Evolutionary conservation across 2,113 vertebrate species (phyloP).

Genomic region (Benitochromis conjunctus): DNA sequence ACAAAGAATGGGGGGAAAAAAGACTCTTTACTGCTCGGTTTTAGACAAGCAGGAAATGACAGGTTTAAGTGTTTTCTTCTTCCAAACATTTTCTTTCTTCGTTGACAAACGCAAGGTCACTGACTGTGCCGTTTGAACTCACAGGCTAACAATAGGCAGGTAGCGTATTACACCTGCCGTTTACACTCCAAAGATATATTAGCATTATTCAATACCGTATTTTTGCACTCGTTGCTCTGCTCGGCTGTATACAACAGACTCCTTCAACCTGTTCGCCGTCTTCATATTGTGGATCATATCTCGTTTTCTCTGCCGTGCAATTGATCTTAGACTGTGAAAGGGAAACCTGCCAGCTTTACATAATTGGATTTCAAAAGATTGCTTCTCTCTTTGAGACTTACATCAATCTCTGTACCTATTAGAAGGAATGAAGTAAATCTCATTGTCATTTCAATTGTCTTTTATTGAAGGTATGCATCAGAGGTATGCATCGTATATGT

Average conservation of each 20-base stretch:
- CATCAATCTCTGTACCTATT: conserved; percentile 58
- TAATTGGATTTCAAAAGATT: conserved; percentile 68
- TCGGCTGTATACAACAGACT: not conserved
- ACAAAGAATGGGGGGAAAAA: not conserved
- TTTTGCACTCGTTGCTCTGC: not conserved
- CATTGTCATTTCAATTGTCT: conserved; percentile 68
- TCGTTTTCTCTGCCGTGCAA: conserved; percentile 24
- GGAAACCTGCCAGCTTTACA: conserved; percentile 57
- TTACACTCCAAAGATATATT: not conserved
- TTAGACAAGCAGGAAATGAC: not conserved
- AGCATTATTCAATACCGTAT: not conserved
- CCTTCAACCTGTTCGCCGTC: not conserved
- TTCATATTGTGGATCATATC: conserved; percentile 28
- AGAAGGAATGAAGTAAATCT: conserved; percentile 63
- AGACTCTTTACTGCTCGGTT: not conserved
- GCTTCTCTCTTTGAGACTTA: conserved; percentile 41
- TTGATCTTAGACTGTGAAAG: conserved; percentile 56
- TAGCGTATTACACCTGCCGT: not conserved
- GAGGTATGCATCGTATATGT: conserved; percentile 21
- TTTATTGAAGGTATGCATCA: conserved; percentile 57
- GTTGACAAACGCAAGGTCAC: not conserved
- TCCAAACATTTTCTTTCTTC: not conserved
- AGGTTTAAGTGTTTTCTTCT: not conserved
- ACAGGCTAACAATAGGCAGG: not conserved
- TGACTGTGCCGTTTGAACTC: not conserved